A percentile compares a stretch with the other conserved stretches of the same genome.
Conservation (phyloP, 2,113 vertebrate species). For the Colinus virginianus region DNA sequence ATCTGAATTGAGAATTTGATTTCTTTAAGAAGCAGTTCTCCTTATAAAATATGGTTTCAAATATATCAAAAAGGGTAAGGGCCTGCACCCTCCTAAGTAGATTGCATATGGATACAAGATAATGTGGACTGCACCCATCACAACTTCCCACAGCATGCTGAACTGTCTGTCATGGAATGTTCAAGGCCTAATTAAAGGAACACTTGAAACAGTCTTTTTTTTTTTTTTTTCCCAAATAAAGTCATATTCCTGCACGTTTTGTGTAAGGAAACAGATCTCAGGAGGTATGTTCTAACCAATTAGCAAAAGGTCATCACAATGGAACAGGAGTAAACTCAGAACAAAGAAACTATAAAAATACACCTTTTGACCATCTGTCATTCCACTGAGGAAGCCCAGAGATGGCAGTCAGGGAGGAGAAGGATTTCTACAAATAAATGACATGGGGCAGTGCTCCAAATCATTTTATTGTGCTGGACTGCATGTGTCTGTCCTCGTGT, state of each 20-base stretch:
- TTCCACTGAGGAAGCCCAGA: neutral
- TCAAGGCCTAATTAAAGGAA: constrained; percentile 6
- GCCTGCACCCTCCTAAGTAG: neutral
- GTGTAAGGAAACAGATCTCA: neutral
- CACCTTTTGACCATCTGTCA: neutral
- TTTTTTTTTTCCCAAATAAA: neutral
- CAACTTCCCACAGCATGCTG: neutral
- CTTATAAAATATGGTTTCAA: constrained; percentile 1
- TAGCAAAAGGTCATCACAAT: neutral
- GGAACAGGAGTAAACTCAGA: neutral
- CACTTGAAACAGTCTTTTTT: neutral
- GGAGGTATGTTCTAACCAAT: neutral
- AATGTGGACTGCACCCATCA: neutral
- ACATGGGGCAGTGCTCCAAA: neutral
- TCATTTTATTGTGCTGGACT: neutral
- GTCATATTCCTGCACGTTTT: neutral
- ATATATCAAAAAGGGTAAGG: neutral
- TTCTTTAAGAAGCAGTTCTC: neutral
- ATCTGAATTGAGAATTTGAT: neutral
- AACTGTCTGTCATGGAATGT: neutral
- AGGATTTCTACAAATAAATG: neutral
- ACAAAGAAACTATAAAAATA: neutral
- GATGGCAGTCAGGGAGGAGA: neutral
- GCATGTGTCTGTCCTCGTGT: neutral
- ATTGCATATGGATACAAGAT: neutral